Percentiles rank a stretch among this genome's conserved stretches.
Evolutionary conservation across 2,888 invertebrate species (phyloP).

Genomic region (Therioaphis trifolii): DNA sequence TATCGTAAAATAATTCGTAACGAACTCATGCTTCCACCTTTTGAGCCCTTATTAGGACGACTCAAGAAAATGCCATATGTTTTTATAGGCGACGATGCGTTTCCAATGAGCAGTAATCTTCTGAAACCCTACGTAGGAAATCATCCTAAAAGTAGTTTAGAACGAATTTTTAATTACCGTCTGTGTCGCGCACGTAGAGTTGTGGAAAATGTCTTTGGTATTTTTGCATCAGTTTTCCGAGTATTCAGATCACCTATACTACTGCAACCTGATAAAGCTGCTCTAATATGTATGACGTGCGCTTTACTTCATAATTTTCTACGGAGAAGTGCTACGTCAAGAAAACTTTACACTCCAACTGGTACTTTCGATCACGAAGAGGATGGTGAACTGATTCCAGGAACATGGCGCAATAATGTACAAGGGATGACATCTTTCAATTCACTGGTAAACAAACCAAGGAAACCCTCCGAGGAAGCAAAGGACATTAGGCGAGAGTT

Average conservation of each 20-base stretch:
- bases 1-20: constrained; percentile 32
- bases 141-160: constrained; percentile 50
- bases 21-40: constrained; percentile 50
- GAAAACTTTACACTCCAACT: constrained; percentile 65
- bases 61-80: constrained; percentile 33
- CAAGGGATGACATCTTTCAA: constrained; percentile 61
- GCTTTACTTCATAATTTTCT: constrained; percentile 63
- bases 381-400: constrained; percentile 64
- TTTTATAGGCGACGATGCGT: constrained; percentile 53
- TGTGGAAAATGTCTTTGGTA: constrained; percentile 64
- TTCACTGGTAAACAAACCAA: constrained; percentile 49
- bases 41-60: constrained; percentile 48
- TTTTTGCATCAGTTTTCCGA: constrained; percentile 62
- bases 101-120: constrained; percentile 45
- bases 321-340: constrained; percentile 53
- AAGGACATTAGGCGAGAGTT: constrained; percentile 59
- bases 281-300: constrained; percentile 61
- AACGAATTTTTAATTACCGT: constrained; percentile 60
- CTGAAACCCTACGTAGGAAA: constrained; percentile 55
- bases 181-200: constrained; percentile 60
- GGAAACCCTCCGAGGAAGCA: constrained; percentile 59
- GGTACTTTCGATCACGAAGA: constrained; percentile 65
- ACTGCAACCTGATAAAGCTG: constrained; percentile 63
- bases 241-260: constrained; percentile 63
- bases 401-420: constrained; percentile 64